Base-by-base conservation (phyloP, 2,113 vertebrate species). In the Rhabdornis inornatus region DNA sequence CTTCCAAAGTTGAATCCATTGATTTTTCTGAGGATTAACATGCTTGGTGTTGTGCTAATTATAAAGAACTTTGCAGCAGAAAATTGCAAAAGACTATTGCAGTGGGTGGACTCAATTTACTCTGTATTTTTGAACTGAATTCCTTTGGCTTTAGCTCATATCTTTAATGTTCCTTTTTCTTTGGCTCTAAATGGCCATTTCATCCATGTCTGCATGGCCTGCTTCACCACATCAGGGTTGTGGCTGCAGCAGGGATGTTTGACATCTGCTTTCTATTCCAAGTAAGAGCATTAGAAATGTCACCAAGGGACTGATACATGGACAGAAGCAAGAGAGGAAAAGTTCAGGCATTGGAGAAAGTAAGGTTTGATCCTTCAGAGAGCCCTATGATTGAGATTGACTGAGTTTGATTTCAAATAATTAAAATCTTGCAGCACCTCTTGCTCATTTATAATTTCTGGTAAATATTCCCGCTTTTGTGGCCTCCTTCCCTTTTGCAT, bases 1-100 rank as follows among this genome's bases (percentile, higher is more conserved):
- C 66, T 92, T 95, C 79, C 61, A 56, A 84, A 65, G 75, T 45
- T 72, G 75, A 81, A 83, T 79, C 63, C 80, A 86, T 96, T 95
- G 92, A 91, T 95, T 93, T 86, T 82, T 60, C 27, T 64, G 68
- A 84, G 83, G 81, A 83, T 94, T 95, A 90, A 39, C 81, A 80
- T 87, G 40, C 78, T 72, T 77, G 85, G 56, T 83, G 42, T 40
- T 88, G 59, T 83, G 85, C 91, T 95, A 90, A 95, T 91, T 97
- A 84, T 91, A 83, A 81, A 83, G 86, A 83, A 85, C 66, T 91
- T 88, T 15, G 44, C 91, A 85, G 90, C 68, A 95, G 83, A 95
- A 94, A 90, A 95, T 87, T 90, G 84, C 15, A 3, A 33, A 71
- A 70, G 59, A 20, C 66, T 88, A 9, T 77, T 77, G 44, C 69